Evolutionary conservation across 2,113 vertebrate genomes (phyloP).

Genomic region (Notothenia coriiceps): DNA sequence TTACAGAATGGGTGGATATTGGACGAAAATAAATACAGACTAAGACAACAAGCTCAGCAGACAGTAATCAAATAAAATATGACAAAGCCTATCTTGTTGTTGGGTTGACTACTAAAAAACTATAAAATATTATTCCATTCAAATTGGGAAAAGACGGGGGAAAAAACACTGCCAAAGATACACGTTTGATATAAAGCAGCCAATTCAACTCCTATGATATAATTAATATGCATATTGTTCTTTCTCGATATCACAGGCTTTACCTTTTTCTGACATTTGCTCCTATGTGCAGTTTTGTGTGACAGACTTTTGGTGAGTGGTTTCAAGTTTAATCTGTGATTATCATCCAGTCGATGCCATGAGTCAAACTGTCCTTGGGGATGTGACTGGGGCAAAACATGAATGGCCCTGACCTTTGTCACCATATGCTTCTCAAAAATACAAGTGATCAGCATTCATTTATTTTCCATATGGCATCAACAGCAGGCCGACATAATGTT

Average conservation of each 20-base stretch:
- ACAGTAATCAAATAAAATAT: no score
- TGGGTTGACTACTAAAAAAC: no score
- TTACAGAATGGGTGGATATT: no score
- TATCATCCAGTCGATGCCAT: slow-evolving; percentile 13
- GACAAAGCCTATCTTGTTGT: no score
- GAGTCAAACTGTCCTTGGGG: slow-evolving; percentile 44
- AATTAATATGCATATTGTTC: not conserved
- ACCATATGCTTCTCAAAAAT: slow-evolving; percentile 59
- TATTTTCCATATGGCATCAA: slow-evolving; percentile 61
- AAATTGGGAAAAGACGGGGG: no score
- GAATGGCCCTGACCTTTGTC: slow-evolving; percentile 57
- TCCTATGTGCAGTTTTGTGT: not conserved
- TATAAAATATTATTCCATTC: no score
- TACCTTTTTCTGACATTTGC: slow-evolving; percentile 19
- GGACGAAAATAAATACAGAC: no score
- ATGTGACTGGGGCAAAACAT: slow-evolving; percentile 23
- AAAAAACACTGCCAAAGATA: not conserved
- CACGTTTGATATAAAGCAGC: no score
- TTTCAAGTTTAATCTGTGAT: slow-evolving; percentile 26
- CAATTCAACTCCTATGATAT: not conserved
- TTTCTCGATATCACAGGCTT: not conserved
- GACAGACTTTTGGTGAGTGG: slow-evolving; percentile 2
- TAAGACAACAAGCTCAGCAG: no score
- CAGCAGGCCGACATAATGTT: slow-evolving; percentile 51
- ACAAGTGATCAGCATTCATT: slow-evolving; percentile 57